These are phyloP conservation scores for Argyrosomus regius DNA, from an alignment of 2,797 vertebrate species.

Conservation along the genomic window DNA sequence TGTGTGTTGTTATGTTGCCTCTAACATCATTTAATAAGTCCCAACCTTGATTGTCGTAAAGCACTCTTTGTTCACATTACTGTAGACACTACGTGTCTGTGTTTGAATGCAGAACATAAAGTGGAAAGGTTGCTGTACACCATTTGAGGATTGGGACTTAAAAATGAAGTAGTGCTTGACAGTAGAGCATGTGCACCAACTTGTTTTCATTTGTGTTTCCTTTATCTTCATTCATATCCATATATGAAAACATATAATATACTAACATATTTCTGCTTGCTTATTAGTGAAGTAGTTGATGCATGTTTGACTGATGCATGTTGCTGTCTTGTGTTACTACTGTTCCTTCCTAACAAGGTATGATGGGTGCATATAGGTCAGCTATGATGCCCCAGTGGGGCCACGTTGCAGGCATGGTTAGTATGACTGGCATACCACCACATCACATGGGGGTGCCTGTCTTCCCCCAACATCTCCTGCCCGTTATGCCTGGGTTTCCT, in stretches of 20 bases:
- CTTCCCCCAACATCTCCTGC: slow-evolving; percentile 90
- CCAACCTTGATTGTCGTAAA: slow-evolving; percentile 45
- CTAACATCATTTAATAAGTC: slow-evolving; percentile 38
- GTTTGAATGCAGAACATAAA: slow-evolving; percentile 12
- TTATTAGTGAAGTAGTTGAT: slow-evolving; percentile 78
- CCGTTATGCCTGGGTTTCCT: slow-evolving; percentile 90
- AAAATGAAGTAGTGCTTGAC: slow-evolving; percentile 22
- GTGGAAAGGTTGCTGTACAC: slow-evolving; percentile 33
- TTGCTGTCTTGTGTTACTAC: slow-evolving; percentile 88
- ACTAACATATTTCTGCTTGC: slow-evolving; percentile 54
- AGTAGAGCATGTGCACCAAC: slow-evolving; percentile 44
- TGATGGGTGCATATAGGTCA: slow-evolving; percentile 93
- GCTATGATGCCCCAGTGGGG: slow-evolving; percentile 91
- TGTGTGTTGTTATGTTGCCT: slow-evolving; percentile 2
- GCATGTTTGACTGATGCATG: slow-evolving; percentile 97
- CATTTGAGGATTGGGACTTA: slow-evolving; percentile 24
- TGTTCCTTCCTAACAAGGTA: slow-evolving; percentile 88
- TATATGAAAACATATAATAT: slow-evolving; percentile 22
- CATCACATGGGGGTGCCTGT: slow-evolving; percentile 93
- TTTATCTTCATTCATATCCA: slow-evolving; percentile 46
- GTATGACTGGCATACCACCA: slow-evolving; percentile 94
- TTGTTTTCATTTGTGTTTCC: slow-evolving; percentile 32
- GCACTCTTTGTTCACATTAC: not conserved
- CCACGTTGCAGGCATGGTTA: slow-evolving; percentile 94
- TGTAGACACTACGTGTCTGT: not conserved